Evolutionary conservation across 2,113 vertebrate species (phyloP).

Genomic region (Lontra canadensis): DNA sequence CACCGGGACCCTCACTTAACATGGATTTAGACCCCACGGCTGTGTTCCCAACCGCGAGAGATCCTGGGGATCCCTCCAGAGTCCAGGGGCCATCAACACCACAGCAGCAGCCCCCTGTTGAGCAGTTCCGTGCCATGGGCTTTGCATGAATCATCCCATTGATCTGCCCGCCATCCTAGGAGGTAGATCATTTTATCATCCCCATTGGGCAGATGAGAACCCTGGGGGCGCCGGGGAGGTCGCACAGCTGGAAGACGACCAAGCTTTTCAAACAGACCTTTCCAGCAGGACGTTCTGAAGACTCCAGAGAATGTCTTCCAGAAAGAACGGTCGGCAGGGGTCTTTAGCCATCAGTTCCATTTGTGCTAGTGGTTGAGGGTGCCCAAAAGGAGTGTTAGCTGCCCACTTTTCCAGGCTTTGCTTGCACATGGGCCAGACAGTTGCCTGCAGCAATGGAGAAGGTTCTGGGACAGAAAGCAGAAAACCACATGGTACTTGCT

Average conservation of each 20-base stretch:
- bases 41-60: background rate
- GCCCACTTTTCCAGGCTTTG: background rate
- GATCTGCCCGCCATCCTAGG: background rate
- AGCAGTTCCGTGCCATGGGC: accelerated
- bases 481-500: background rate
- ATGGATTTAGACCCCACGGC: background rate
- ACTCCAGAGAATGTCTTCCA: background rate
- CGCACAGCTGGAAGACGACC: background rate
- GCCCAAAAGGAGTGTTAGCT: too few species aligned
- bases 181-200: background rate
- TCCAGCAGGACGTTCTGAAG: background rate
- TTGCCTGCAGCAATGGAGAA: background rate
- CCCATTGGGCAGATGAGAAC: background rate
- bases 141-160: background rate
- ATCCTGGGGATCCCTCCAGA: background rate
- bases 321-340: background rate
- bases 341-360: background rate
- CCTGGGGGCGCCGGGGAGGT: background rate
- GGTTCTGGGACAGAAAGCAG: background rate
- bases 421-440: background rate
- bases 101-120: too few species aligned
- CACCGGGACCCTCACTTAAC: background rate
- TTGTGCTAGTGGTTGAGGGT: too few species aligned
- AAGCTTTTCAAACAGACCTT: background rate
- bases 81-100: background rate